A percentile compares a stretch with the other conserved stretches of the same genome.
phyloP scores from a whole-genome alignment of 2,888 invertebrate species.

The Timema cristinae region DNA sequence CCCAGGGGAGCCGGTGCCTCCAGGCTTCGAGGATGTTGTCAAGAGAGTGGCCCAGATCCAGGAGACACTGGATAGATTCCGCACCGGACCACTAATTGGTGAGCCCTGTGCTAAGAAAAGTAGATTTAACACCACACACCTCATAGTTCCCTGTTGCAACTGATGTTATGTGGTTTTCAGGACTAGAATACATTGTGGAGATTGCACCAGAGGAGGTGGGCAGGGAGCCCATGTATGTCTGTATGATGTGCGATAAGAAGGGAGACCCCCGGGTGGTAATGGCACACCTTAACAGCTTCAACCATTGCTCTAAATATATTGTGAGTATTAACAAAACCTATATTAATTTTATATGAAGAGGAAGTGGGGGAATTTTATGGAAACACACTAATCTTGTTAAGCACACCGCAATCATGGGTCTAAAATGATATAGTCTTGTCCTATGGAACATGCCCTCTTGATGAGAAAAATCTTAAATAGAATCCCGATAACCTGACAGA shows the following conservation, averaged over 20 bases:
- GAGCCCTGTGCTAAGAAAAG: not conserved
- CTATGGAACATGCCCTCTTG: no score
- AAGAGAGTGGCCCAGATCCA: conserved; percentile 49
- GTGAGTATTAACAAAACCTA: conserved; percentile 40
- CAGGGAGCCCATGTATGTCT: conserved; percentile 69
- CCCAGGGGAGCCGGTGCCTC: conserved; percentile 66
- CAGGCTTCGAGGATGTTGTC: conserved; percentile 64
- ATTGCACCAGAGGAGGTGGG: conserved; percentile 56
- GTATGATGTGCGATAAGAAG: conserved; percentile 73
- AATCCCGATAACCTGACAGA: no score
- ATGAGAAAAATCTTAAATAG: no score
- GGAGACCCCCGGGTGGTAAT: conserved; percentile 75
- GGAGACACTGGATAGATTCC: conserved; percentile 52
- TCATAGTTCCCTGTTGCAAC: no score
- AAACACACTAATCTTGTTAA: no score
- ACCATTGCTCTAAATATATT: conserved; percentile 69
- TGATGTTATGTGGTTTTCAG: conserved; percentile 47
- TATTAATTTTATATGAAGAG: no score
- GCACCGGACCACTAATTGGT: conserved; percentile 47
- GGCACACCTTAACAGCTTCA: conserved; percentile 72
- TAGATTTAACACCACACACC: no score
- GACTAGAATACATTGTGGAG: conserved; percentile 77
- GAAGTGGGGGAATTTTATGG: no score
- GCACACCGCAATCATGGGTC: no score
- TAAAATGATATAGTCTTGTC: no score